Evolutionary conservation across 2,113 vertebrate species (phyloP).

Genomic region (Ahaetulla prasina): DNA sequence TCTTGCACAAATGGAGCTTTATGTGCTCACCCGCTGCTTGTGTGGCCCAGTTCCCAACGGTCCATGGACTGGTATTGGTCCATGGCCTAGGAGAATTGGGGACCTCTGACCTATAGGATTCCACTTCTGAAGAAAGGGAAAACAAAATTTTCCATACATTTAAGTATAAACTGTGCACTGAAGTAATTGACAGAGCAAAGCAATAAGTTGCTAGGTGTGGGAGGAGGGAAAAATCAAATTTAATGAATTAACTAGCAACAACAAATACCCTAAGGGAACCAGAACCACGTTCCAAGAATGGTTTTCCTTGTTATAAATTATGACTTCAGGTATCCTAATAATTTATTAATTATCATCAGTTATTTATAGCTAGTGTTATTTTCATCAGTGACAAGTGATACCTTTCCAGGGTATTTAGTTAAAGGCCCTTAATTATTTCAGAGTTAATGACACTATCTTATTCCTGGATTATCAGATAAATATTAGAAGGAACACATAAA

Average conservation of each 20-base stretch:
- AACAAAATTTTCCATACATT: not conserved
- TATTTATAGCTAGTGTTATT: constrained; percentile 3
- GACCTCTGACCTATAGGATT: not conserved
- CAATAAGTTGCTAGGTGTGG: not conserved
- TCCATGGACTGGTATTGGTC: not conserved
- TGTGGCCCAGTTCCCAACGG: not conserved
- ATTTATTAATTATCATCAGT: constrained; percentile 3
- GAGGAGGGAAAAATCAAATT: not conserved
- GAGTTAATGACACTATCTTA: not conserved
- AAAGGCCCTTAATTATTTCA: not conserved
- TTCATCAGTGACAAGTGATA: not conserved
- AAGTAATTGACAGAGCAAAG: not conserved
- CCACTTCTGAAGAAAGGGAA: not conserved
- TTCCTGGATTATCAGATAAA: not conserved
- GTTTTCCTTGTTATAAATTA: not conserved
- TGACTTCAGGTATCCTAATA: not conserved
- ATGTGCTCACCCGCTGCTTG: not conserved
- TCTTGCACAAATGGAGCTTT: not conserved
- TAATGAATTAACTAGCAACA: not conserved
- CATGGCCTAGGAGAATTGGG: not conserved
- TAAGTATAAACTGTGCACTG: not conserved
- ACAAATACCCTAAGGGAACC: not conserved
- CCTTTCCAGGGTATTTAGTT: not conserved
- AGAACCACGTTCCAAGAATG: not conserved
- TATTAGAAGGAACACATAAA: not conserved